Base-by-base conservation (phyloP, 64 coral and sea anemone genomes). In the Hydrozoanthus tunicans region DNA sequence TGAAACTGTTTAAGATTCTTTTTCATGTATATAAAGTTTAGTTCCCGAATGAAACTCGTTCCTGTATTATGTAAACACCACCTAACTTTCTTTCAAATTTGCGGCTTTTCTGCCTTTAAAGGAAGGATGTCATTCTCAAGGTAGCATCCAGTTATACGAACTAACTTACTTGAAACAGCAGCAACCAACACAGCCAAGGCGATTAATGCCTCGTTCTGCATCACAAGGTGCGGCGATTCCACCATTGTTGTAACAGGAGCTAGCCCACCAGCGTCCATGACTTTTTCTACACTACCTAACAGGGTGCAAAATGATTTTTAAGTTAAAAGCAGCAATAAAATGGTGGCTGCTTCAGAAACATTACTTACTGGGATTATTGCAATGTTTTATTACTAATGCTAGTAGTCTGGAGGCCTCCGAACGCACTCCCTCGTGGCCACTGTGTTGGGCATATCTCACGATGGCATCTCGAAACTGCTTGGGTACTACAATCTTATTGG, bases 151-250 rank as follows among this genome's bases (percentile, higher is more conserved):
- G 5, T 43, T 9, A 4, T 7, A 27, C n/a, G 15, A 64, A 82
- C 24, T 7, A 57, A 14, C 62, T 58, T 68, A 96, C 95, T 86
- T 93, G 90, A 91, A 1, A 96, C 78, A 8, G 82, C 90, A 25
- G 95, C 84, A 5, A 90, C 92, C 13, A 96, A 68, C 3, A 96
- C 59, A 17, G 95, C 86, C 77, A 96, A 55, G 3, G 95, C 92
- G 64, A 96, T 96, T 23, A 96, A 60, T 51, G 95, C 95, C 78
- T 96, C 95, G 70, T 96, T 96, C 62, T 96, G 95, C 88, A 96
- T 92, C 14, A 96, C 70, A 53, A 75, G 64, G 59, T 92, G 91
- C 13, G 90, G 76, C 59, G 92, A 96, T 3, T 92, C 81, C 25
- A 91, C 92, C 86, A 96, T 93, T 77, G 86, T 70, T 59, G 80